Base-by-base conservation (phyloP, 1,140 invertebrate species). In the Venturia canescens region DNA sequence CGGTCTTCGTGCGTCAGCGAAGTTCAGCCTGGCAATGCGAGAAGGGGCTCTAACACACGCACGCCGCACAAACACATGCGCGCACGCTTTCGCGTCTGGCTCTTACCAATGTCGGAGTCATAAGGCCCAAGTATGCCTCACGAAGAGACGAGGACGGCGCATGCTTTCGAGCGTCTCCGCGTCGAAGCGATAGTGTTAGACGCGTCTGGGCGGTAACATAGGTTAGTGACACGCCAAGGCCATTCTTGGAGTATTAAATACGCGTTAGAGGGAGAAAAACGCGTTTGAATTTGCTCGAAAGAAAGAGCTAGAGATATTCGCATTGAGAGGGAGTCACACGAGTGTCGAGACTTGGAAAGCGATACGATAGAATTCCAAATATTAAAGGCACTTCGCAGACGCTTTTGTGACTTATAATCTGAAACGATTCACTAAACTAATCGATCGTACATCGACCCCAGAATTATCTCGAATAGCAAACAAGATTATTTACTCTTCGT, bases 141-240 rank as follows among this genome's bases (percentile, higher is more conserved):
- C 50, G 50, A 53, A 18, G 48, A 50, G 48, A 50, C 48, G 48
- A 50, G 3, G 50, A 69, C 29, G 66, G 31, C 66, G 66, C 2
- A 69, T 69, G 21, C 34, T 44, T 69, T 80, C 15, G 71, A 76
- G 63, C 50, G 34, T 2, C 18, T 48, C 50, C 34, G 1, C 38
- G 38, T 44, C n/a, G 57, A 26, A 63, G 60, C 67, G 79, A 60
- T 78, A 78, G 81, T 80, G 80, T 84, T 88, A 88, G 87, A 86
- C 84, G 70, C 38, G 86, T 86, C 83, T 81, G 80, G 60, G 66
- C 82, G 85, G 86, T 88, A 88, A 85, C 87, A 86, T 86, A 87
- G 87, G 86, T 88, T 87, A 88, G 84, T 88, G 87, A 88, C 87
- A 85, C 84, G 26, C 76, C 83, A 82, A 82, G 83, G 83, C 80